Percentiles rank a stretch among this genome's conserved stretches.
phyloP scores from a whole-genome alignment of 2,113 vertebrate species.

The Lontra canadensis region DNA sequence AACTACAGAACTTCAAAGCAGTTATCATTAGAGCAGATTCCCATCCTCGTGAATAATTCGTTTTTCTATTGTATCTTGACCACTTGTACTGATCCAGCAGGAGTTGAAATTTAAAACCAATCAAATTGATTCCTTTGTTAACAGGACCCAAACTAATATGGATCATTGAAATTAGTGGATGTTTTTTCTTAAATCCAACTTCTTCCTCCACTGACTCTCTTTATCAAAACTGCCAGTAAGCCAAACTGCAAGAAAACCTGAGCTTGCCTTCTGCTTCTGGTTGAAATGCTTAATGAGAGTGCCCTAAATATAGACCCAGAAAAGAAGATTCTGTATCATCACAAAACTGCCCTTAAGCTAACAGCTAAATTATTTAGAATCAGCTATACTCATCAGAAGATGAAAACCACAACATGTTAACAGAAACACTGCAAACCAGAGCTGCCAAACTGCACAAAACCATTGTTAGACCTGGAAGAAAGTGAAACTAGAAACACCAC shows the following conservation, averaged over 20 bases:
- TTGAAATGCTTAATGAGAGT: slow-evolving; percentile 1
- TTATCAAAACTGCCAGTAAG: neutral
- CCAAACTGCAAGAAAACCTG: neutral
- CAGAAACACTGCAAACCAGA: neutral
- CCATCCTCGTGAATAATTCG: neutral
- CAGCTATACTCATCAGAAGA: neutral
- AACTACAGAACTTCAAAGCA: neutral
- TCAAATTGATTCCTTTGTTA: neutral
- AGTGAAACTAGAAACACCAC: neutral
- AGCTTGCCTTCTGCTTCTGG: neutral
- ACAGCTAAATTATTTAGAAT: slow-evolving; percentile 41
- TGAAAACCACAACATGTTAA: neutral
- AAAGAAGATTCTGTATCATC: neutral
- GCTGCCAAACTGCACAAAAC: neutral
- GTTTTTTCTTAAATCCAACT: slow-evolving; percentile 8
- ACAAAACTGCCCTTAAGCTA: neutral
- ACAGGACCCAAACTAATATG: neutral
- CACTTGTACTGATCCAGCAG: neutral
- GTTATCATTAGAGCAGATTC: neutral
- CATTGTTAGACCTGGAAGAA: neutral
- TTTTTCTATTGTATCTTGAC: neutral
- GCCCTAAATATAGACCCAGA: neutral
- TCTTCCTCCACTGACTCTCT: neutral
- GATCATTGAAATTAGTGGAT: neutral
- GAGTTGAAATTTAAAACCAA: slow-evolving; percentile 43